Conservation (phyloP, 2,797 vertebrate species). For the Falco berigora region DNA sequence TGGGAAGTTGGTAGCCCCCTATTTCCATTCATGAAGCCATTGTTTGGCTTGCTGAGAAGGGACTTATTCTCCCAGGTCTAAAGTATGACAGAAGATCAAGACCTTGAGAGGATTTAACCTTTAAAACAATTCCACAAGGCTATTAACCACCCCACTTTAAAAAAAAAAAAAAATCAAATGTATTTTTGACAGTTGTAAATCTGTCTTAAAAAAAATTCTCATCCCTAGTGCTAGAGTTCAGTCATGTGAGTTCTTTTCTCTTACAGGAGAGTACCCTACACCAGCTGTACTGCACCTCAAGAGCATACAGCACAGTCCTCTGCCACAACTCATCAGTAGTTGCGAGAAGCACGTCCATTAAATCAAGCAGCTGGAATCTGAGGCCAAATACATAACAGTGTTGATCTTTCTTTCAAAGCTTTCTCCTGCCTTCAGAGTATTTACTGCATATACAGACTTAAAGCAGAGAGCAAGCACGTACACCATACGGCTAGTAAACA, state of each 20-base stretch:
- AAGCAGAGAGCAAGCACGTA: not conserved
- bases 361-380: not conserved
- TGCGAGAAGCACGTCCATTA: not conserved
- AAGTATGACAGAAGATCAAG: not conserved
- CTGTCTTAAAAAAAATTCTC: not conserved
- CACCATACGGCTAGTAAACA: not conserved
- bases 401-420: not conserved
- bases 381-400: not conserved
- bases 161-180: not conserved
- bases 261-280: not conserved
- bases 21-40: not conserved
- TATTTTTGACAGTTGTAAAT: not conserved
- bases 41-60: not conserved
- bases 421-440: not conserved
- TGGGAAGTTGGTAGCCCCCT: not conserved
- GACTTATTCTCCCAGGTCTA: not conserved
- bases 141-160: not conserved
- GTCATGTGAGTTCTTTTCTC: not conserved
- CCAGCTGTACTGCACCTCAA: not conserved
- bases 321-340: rapidly evolving
- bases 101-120: not conserved
- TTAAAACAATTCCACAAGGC: not conserved
- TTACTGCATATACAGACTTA: not conserved
- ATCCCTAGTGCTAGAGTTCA: not conserved
- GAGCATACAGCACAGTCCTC: not conserved